Evolutionary conservation across 2,888 invertebrate genomes (phyloP).

Genomic region (Chrysolina americana): DNA sequence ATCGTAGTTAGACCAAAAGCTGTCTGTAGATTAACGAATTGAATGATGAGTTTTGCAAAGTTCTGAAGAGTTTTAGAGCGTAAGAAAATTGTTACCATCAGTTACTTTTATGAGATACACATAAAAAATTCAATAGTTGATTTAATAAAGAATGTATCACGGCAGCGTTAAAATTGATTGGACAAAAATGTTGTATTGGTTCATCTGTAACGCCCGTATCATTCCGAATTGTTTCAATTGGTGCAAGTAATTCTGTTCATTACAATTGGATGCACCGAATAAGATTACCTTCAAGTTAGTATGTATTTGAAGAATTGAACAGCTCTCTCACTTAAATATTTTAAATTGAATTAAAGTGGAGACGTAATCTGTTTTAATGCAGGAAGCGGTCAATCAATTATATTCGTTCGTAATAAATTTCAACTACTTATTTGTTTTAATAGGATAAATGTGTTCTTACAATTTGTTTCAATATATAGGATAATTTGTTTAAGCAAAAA

Average conservation of each 20-base stretch:
- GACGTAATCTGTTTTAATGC: constrained; percentile 24
- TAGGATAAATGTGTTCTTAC: constrained; percentile 12
- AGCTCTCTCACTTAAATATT: constrained; percentile 24
- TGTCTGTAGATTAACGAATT: too few species aligned
- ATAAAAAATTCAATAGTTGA: too few species aligned
- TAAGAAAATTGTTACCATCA: too few species aligned
- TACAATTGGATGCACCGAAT: constrained; percentile 7
- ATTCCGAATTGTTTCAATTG: constrained; percentile 23
- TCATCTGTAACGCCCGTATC: constrained; percentile 12
- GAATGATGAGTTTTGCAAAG: too few species aligned
- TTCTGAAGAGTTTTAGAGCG: too few species aligned
- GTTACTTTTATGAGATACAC: too few species aligned
- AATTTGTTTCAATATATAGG: constrained; percentile 14
- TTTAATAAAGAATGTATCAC: too few species aligned
- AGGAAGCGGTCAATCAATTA: constrained; percentile 28
- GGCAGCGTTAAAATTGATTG: too few species aligned
- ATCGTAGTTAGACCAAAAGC: too few species aligned
- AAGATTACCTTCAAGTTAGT: constrained; percentile 15
- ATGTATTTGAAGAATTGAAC: constrained; percentile 11
- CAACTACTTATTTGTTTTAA: constrained; percentile 11
- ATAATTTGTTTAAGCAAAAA: neutral
- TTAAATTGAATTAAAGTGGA: constrained; percentile 29
- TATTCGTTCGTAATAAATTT: constrained; percentile 21
- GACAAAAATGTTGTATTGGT: neutral
- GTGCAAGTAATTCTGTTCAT: constrained; percentile 23